Conservation (phyloP, 2,113 vertebrate genomes). For the Nesogale talazaci region DNA sequence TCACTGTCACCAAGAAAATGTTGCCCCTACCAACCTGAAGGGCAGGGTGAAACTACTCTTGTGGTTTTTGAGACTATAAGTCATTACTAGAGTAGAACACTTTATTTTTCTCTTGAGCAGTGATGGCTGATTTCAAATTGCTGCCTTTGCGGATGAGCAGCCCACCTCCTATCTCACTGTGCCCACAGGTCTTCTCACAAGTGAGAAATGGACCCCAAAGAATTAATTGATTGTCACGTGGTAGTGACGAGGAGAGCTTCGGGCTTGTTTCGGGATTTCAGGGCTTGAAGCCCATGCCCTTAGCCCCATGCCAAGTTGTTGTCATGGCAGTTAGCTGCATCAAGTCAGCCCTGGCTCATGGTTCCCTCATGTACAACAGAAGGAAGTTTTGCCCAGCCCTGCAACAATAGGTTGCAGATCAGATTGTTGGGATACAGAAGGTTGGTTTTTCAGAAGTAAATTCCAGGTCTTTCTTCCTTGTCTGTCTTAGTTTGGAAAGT, state of each 20-base stretch:
- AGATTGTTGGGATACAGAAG: neutral
- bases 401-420: neutral
- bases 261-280: neutral
- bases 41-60: too few relatives aligned
- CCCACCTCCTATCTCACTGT: too few relatives aligned
- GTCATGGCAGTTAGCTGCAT: neutral
- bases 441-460: neutral
- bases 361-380: neutral
- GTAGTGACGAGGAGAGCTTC: accelerated
- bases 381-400: neutral
- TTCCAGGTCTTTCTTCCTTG: neutral
- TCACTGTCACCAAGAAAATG: too few relatives aligned
- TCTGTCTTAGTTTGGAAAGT: neutral
- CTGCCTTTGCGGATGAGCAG: too few relatives aligned
- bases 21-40: too few relatives aligned
- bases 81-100: too few relatives aligned
- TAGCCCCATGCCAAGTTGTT: neutral
- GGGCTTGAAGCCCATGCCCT: neutral
- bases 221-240: neutral
- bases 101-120: too few relatives aligned
- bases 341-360: neutral
- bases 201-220: neutral
- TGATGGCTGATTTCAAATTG: too few relatives aligned
- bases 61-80: too few relatives aligned
- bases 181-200: neutral